Conservation (phyloP, 2,113 vertebrate species). For the Macroglossus sobrinus region DNA sequence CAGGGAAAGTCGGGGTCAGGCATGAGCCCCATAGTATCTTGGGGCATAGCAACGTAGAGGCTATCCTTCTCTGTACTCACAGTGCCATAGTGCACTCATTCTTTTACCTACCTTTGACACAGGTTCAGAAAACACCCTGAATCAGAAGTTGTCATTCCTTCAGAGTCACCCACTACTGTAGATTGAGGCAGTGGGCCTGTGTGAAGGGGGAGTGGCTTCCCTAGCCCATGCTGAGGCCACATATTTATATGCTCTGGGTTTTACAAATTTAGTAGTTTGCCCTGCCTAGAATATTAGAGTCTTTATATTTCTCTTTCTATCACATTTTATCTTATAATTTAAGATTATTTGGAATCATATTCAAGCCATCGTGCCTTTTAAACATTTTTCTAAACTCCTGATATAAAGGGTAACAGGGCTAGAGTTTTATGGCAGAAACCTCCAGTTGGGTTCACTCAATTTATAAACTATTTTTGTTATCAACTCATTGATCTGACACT, state of each 20-base stretch:
- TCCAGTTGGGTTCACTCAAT: neutral
- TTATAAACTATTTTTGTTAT: neutral
- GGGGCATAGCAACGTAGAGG: neutral
- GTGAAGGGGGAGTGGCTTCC: neutral
- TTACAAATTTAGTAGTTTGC: neutral
- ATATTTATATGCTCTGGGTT: neutral
- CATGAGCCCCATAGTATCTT: rapidly evolving
- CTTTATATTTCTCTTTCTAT: neutral
- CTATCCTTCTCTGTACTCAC: neutral
- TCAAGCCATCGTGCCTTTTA: neutral
- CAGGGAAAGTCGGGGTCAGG: neutral
- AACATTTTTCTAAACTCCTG: neutral
- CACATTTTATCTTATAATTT: neutral
- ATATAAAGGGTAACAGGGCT: neutral
- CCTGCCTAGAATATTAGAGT: neutral
- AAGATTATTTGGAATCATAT: neutral
- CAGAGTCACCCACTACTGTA: too few relatives aligned
- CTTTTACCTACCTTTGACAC: neutral
- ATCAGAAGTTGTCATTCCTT: rapidly evolving
- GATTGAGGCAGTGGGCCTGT: neutral
- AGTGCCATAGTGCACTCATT: neutral
- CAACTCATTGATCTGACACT: neutral
- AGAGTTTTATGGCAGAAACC: neutral
- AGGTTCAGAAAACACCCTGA: neutral
- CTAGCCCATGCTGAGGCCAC: too few relatives aligned